Evolutionary conservation across 2,113 vertebrate genomes (phyloP).

Genomic region (Amia ocellicauda): DNA sequence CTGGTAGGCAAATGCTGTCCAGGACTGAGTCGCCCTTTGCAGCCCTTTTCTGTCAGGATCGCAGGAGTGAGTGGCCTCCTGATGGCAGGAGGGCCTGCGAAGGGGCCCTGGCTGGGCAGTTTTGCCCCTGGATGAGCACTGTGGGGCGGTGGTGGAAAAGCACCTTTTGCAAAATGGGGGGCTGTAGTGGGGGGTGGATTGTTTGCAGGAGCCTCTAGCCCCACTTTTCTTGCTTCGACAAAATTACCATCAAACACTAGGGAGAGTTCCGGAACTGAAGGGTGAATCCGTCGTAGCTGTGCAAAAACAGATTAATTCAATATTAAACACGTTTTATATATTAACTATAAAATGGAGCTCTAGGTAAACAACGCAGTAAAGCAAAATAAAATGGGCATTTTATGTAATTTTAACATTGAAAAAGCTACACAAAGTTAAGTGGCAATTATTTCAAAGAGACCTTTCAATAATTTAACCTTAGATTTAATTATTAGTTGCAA

Average conservation of each 20-base stretch:
- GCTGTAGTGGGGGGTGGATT: constrained; percentile 25
- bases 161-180: constrained; percentile 35
- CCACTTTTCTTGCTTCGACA: constrained; percentile 39
- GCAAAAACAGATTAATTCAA: constrained; percentile 6
- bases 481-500: too few relatives aligned
- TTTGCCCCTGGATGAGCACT: constrained; percentile 23
- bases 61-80: constrained; percentile 42
- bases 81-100: constrained; percentile 38
- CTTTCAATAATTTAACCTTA: too few relatives aligned
- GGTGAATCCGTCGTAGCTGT: constrained; percentile 73
- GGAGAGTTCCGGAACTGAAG: constrained; percentile 93
- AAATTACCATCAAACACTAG: constrained; percentile 80
- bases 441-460: too few relatives aligned
- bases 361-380: too few relatives aligned
- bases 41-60: constrained; percentile 36
- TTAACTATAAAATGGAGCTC: too few relatives aligned
- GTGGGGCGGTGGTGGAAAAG: constrained; percentile 6
- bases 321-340: too few relatives aligned
- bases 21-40: constrained; percentile 41
- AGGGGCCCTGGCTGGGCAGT: constrained; percentile 34
- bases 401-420: too few relatives aligned
- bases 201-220: constrained; percentile 31
- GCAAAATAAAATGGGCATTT: not conserved
- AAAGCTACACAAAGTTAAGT: too few relatives aligned
- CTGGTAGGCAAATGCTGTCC: constrained; percentile 29